Evolutionary conservation across 2,113 vertebrate genomes (phyloP), one percentile per base, ranked within the genome.

Genomic region (Archocentrus centrarchus): DNA sequence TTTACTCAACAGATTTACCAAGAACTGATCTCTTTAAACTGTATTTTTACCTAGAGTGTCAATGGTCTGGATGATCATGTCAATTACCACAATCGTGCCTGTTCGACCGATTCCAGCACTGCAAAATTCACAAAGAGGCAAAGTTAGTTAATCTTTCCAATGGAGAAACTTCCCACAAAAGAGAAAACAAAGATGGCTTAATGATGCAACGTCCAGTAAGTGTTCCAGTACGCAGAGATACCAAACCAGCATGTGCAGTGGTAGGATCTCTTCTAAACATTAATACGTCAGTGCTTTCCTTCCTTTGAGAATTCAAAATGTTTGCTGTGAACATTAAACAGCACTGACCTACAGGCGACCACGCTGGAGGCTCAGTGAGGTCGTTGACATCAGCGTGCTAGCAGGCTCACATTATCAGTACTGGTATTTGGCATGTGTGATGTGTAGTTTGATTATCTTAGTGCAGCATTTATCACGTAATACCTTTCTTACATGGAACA

Each of bases 41-140:
- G 8, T 4, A 2, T 24, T 35, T 59, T 96, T 95, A 99, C 98
- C 98, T 88, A 97, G 96, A 76, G 92, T 94, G 66, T 97, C 93
- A 87, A 99, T 97, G 30, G 93, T 96, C 35, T 99, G 96, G 79
- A 98, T 88, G 75, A 99, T 96, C 97, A 99, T 99, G 91, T 99
- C 98, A 1, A 99, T 97, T 89, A 98, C 97, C 11, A 99, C 96
- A 83, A 99, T 97, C 37, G 98, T 99, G 32, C 98, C 98, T 0
- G 98, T 99, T 37, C 98, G 97, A 68, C 98, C 98, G 2, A 99
- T 99, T 73, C 98, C 98, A 79, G 98, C 98, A 27, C 98, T 99
- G 94, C 70, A 94, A 94, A 86, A 90, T 82, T 92, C 79, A 90
- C 60, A 95, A 22, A 55, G 6, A 66, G 55, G 59, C n/a, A 15